Evolutionary conservation across 2,113 vertebrate genomes (phyloP).

Genomic region (Odocoileus virginianus): DNA sequence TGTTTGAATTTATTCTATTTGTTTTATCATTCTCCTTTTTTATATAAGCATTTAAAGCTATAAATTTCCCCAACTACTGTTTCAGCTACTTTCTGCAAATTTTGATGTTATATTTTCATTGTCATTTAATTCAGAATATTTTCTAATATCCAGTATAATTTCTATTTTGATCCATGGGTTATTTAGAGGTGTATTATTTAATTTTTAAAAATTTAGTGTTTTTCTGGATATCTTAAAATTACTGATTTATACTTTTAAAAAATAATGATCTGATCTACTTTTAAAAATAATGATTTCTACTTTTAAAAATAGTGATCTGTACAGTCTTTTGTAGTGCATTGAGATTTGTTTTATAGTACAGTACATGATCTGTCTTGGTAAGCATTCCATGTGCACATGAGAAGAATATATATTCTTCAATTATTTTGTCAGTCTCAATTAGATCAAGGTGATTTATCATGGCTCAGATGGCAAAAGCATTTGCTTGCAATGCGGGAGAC

Average conservation of each 20-base stretch:
- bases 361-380: background rate
- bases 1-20: background rate
- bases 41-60: background rate
- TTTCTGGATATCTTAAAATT: background rate
- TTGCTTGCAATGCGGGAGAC: background rate
- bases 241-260: background rate
- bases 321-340: background rate
- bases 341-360: background rate
- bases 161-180: background rate
- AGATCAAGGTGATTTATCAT: background rate
- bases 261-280: background rate
- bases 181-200: background rate
- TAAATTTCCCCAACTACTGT: background rate
- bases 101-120: background rate
- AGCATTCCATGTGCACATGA: background rate
- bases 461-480: background rate
- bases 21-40: background rate
- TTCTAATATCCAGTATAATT: background rate
- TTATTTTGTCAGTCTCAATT: background rate
- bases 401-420: background rate
- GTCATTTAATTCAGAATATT: background rate
- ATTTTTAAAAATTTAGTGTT: background rate
- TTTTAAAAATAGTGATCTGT: background rate
- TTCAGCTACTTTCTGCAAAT: background rate
- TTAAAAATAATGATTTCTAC: background rate